Conservation (phyloP, 2,113 vertebrate species). For the Aramus guarauna region DNA sequence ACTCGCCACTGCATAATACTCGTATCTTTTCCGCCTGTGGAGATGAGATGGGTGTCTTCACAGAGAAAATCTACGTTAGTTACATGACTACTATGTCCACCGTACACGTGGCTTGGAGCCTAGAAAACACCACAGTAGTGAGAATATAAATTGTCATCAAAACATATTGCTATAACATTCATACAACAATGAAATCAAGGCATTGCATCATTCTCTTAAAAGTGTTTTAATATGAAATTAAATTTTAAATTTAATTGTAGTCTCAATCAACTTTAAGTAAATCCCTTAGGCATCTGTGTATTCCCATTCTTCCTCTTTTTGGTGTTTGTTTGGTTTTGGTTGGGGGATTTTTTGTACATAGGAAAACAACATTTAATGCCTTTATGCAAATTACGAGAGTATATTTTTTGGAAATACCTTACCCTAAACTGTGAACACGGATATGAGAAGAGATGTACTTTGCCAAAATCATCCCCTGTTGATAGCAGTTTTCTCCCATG, state of each 20-base stretch:
- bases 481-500: constrained; percentile 84
- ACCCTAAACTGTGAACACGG: constrained; percentile 96
- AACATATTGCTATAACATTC: neutral
- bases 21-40: constrained; percentile 96
- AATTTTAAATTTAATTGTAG: neutral
- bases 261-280: neutral
- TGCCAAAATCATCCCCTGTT: constrained; percentile 96
- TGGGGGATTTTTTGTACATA: neutral
- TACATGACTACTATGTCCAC: constrained; percentile 97
- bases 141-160: neutral
- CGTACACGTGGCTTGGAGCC: constrained; percentile 91
- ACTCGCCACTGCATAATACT: constrained; percentile 99
- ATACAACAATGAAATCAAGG: neutral
- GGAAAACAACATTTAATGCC: neutral
- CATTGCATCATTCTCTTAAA: neutral
- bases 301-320: neutral
- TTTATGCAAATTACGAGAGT: neutral
- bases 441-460: constrained; percentile 95
- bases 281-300: neutral
- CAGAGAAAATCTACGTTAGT: constrained; percentile 94
- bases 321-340: neutral
- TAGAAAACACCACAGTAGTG: constrained; percentile 48
- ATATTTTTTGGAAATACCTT: constrained; percentile 22
- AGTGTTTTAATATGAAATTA: neutral
- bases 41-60: constrained; percentile 93